Percentiles rank a stretch among this genome's conserved stretches.
phyloP scores from a whole-genome alignment of 2,888 invertebrate genomes.

The Eupithecia inturbata region DNA sequence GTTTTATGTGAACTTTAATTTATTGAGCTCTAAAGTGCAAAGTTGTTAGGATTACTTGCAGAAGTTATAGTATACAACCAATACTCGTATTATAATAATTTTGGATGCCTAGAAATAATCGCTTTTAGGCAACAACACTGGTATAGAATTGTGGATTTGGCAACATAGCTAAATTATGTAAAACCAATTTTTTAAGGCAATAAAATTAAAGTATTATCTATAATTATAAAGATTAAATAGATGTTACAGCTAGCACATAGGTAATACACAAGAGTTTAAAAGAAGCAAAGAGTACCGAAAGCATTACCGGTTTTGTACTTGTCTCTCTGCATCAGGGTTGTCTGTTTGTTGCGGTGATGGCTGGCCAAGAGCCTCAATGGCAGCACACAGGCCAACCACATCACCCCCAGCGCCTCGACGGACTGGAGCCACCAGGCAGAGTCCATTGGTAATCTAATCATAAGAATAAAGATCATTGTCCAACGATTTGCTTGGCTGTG shows the following conservation, averaged over 20 bases:
- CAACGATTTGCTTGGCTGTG: not conserved
- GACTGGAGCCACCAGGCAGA: constrained; percentile 92
- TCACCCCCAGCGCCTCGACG: constrained; percentile 84
- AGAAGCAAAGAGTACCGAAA: not conserved
- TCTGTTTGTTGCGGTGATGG: constrained; percentile 90
- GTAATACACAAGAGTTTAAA: not conserved
- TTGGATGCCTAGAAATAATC: not conserved
- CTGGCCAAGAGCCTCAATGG: constrained; percentile 93
- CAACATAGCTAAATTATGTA: not conserved
- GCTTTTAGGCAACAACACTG: not conserved
- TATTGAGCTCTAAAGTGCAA: not conserved
- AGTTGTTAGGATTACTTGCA: not conserved
- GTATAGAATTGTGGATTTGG: not conserved
- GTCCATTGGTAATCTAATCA: constrained; percentile 90
- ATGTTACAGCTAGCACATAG: not conserved
- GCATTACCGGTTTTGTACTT: constrained; percentile 72
- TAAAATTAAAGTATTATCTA: not conserved
- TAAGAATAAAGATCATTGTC: not conserved
- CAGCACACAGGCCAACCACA: constrained; percentile 93
- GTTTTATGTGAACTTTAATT: not conserved
- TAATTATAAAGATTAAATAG: too few species aligned
- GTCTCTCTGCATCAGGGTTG: constrained; percentile 62
- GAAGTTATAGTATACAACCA: not conserved
- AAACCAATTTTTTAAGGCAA: not conserved
- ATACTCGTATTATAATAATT: not conserved